Base-by-base conservation (phyloP, 1,140 invertebrate genomes). In the Bilobella aurantiaca region DNA sequence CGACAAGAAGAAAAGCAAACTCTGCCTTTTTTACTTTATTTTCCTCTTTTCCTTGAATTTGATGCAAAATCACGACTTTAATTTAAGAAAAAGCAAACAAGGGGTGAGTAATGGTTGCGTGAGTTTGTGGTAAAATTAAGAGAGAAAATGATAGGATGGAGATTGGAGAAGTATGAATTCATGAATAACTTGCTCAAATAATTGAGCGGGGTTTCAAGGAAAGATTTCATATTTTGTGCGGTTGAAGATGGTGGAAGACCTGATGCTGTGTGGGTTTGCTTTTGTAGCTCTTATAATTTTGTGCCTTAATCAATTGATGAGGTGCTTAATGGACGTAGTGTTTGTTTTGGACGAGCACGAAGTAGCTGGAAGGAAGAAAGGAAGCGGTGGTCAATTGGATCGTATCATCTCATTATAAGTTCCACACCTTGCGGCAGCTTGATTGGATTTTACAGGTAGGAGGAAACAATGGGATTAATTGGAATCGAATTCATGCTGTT, bases 11-110 rank as follows among this genome's bases (percentile, higher is more conserved):
- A n/a, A n/a, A n/a, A n/a, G n/a, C n/a, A n/a, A n/a, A n/a, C n/a
- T n/a, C n/a, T n/a, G n/a, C n/a, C n/a, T n/a, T n/a, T n/a, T n/a
- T n/a, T n/a, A n/a, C n/a, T n/a, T n/a, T n/a, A n/a, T n/a, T n/a
- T n/a, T n/a, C n/a, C n/a, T n/a, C n/a, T n/a, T n/a, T n/a, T n/a
- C n/a, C n/a, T n/a, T 23, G 42, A 29, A 58, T 65, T 64, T 68
- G 62, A 68, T 68, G 67, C 67, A 62, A 28, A 37, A 59, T 64
- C 67, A 68, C 67, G 67, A 68, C 59, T 64, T 68, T 46, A 64
- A 68, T 68, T 68, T 64, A 46, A n/a, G 49, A 53, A 46, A 21
- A 28, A 21, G 47, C 49, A 64, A 64, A 64, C 62, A 64, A 47
- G 16, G 3, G 5, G n/a, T 46, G 42, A 46, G 42, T 27, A 62